phyloP scores from a whole-genome alignment of 2,797 vertebrate genomes.

The Melanitta fusca region DNA sequence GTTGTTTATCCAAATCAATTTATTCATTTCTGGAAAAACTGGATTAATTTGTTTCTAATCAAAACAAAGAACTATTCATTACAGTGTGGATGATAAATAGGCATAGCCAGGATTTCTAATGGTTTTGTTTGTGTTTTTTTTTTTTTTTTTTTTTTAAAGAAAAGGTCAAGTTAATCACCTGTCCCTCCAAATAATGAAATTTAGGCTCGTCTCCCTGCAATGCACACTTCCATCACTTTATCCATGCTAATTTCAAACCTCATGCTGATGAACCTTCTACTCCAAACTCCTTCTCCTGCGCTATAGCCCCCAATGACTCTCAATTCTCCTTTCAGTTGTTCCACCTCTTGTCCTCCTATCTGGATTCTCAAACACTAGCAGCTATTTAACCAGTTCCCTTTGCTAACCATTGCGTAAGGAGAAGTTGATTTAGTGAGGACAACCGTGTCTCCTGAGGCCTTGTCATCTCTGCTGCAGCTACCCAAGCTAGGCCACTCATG shows the following conservation, averaged over 20 bases:
- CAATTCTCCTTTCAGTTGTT: not conserved
- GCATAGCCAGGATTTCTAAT: not conserved
- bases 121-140: no score
- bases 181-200: not conserved
- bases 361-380: not conserved
- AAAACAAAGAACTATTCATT: slow-evolving; percentile 23
- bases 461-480: not conserved
- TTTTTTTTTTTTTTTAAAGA: not conserved
- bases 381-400: not conserved
- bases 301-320: not conserved
- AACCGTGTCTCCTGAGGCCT: not conserved
- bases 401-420: not conserved
- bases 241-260: not conserved
- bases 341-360: not conserved
- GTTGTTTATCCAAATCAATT: slow-evolving; percentile 20
- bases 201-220: not conserved
- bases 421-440: not conserved
- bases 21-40: not conserved
- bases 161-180: not conserved
- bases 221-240: not conserved
- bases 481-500: not conserved
- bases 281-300: not conserved
- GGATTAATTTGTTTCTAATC: slow-evolving; percentile 42
- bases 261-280: not conserved
- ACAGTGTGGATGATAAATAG: not conserved